Base-by-base conservation (phyloP, 2,113 vertebrate species). In the Lamprologus tigripictilis region DNA sequence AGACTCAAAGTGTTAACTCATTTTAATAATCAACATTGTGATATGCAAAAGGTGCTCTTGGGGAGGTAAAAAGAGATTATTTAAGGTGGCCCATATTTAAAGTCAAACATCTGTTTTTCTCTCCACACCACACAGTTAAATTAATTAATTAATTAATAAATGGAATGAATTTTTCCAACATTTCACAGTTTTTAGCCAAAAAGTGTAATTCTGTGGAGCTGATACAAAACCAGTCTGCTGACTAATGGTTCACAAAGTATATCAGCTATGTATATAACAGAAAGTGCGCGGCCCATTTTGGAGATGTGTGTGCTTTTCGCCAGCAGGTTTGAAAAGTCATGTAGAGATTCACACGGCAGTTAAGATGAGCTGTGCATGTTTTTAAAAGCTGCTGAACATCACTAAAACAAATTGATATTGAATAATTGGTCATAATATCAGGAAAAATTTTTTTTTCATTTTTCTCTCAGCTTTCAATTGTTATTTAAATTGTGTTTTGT, bases 11-110 rank as follows among this genome's bases (percentile, higher is more conserved):
- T 51, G 0, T 5, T 51, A 51, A 10, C 49, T 51, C 0, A n/a
- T n/a, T 51, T 51, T n/a, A 51, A 0, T 51, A 10, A 51, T 0
- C 0, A 51, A n/a, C 19, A n/a, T 51, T 51, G 49, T 51, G 19
- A 0, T n/a, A 51, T n/a, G 49, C 17, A 51, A 51, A 51, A 51
- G 17, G 8, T 19, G 49, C 49, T 51, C 0, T 51, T 19, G 49
- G 49, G 8, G 17, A 49, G 47, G 16, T 49, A 17, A 49, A 19
- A 51, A 51, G 0, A 9, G 49, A 51, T n/a, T 51, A 51, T 51
- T 51, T 51, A 51, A 1, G 49, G 49, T n/a, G 17, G 17, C 49
- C 17, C 8, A 49, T 49, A 19, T 49, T 19, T 49, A 49, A 49
- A 19, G 47, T 49, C 47, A 49, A 49, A 49, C 17, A 49, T 49